Base-by-base conservation (phyloP, 2,113 vertebrate genomes). In the Leucoraja erinaceus region DNA sequence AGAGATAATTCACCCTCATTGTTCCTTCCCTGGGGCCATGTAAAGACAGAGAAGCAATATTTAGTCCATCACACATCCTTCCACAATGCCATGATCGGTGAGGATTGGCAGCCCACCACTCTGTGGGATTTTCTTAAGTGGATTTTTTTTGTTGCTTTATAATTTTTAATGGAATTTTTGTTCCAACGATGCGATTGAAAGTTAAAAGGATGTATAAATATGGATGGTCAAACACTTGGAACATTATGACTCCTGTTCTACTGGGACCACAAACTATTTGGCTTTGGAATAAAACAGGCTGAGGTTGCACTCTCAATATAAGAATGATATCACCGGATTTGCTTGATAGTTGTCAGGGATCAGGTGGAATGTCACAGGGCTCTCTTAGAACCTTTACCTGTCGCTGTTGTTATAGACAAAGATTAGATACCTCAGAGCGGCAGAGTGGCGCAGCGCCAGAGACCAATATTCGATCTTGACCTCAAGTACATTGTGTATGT, bases 131-230 rank as follows among this genome's bases (percentile, higher is more conserved):
- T 88, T 63, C 61, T 88, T 88, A 63, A 88, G 83, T 63, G 83
- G 83, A 18, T 56, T 54, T 56, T 88, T 88, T 86, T 88, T 66
- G 59, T 63, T 63, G 59, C n/a, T 88, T 63, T 66, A n/a, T 63
- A 31, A 31, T 88, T 88, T 86, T 88, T 88, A 88, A 88, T 88
- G 83, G 83, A 63, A 63, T 88, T 63, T 88, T 8, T 31, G 83
- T 88, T 31, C 83, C 20, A 31, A n/a, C n/a, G 33, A 88, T 63
- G 59, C 12, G 83, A 88, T 63, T 63, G 59, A 63, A 88, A n/a
- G 83, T 88, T 63, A 63, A 88, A 88, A 18, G 83, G 59, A 63
- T 86, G 47, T 83, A 59, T 61, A 86, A 86, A 63, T 63, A 59
- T 28, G 54, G 47, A 83, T 56, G 22, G 28, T 22, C 56, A 86